phyloP scores from a whole-genome alignment of 1,140 invertebrate species.

The Drosophila murphyi region DNA sequence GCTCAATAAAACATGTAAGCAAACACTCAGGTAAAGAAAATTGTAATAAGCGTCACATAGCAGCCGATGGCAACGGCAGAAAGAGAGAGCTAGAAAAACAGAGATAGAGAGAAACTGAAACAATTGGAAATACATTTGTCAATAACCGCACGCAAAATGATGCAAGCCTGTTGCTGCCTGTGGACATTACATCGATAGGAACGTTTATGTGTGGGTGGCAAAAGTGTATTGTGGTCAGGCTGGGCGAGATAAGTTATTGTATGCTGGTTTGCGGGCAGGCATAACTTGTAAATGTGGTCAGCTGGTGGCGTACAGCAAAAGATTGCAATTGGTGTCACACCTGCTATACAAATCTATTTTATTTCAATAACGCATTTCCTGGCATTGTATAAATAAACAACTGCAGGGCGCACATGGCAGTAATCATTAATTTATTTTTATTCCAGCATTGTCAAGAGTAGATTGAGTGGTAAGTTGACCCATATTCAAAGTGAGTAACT shows the following conservation, averaged over 20 bases:
- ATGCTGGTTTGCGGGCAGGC: constrained; percentile 47
- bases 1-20: constrained; percentile 60
- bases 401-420: constrained; percentile 39
- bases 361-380: constrained; percentile 73
- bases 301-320: neutral
- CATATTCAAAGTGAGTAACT: neutral
- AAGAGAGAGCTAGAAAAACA: constrained; percentile 6
- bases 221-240: constrained; percentile 46
- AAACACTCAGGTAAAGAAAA: constrained; percentile 38
- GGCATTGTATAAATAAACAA: constrained; percentile 72
- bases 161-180: constrained; percentile 48
- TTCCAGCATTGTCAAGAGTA: constrained; percentile 43
- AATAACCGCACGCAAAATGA: constrained; percentile 68
- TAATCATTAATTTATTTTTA: constrained; percentile 50
- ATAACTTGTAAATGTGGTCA: constrained; percentile 65
- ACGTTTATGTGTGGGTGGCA: constrained; percentile 18
- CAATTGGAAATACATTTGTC: constrained; percentile 82
- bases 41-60: constrained; percentile 62
- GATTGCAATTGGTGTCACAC: constrained; percentile 53
- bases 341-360: constrained; percentile 73
- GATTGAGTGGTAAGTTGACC: neutral
- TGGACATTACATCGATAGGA: constrained; percentile 38
- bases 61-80: constrained; percentile 16
- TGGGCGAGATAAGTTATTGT: constrained; percentile 66
- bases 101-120: constrained; percentile 37